A percentile compares a stretch with the other conserved stretches of the same genome.
phyloP scores from a whole-genome alignment of 2,113 vertebrate genomes.

The Panthera tigris region DNA sequence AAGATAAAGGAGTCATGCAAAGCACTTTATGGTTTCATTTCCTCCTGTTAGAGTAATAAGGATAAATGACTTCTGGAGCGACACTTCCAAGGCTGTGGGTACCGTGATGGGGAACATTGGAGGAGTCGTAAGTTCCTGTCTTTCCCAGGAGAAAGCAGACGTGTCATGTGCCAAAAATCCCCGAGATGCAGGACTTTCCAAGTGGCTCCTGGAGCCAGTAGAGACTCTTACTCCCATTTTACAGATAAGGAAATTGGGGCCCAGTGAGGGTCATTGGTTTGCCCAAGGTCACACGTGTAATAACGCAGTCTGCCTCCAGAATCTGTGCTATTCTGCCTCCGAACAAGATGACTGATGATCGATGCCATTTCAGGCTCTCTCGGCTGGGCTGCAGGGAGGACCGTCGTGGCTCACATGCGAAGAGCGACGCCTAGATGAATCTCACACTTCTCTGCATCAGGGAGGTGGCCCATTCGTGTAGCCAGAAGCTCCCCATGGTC shows the following conservation, averaged over 20 bases:
- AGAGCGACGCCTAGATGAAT: background rate
- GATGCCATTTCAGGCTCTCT: background rate
- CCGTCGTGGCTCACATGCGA: background rate
- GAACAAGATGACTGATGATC: background rate
- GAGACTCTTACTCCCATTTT: background rate
- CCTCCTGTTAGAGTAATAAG: background rate
- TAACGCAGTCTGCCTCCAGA: background rate
- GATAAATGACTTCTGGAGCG: background rate
- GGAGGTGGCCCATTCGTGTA: no score
- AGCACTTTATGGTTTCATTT: background rate
- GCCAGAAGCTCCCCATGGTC: rapidly evolving
- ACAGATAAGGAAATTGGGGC: background rate
- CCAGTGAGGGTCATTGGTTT: background rate
- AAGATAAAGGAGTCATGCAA: background rate
- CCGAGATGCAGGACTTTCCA: background rate
- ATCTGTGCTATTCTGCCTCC: background rate
- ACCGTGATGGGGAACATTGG: background rate
- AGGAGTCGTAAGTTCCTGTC: background rate
- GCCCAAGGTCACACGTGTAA: background rate
- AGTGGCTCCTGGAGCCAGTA: background rate
- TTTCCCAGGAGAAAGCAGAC: background rate
- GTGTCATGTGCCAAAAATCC: background rate
- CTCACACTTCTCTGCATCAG: background rate
- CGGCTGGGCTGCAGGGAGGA: background rate
- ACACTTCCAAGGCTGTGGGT: background rate